Evolutionary conservation across 2,113 vertebrate species (phyloP), one percentile per base, ranked within the genome.

Genomic region (Indicator maculatus): DNA sequence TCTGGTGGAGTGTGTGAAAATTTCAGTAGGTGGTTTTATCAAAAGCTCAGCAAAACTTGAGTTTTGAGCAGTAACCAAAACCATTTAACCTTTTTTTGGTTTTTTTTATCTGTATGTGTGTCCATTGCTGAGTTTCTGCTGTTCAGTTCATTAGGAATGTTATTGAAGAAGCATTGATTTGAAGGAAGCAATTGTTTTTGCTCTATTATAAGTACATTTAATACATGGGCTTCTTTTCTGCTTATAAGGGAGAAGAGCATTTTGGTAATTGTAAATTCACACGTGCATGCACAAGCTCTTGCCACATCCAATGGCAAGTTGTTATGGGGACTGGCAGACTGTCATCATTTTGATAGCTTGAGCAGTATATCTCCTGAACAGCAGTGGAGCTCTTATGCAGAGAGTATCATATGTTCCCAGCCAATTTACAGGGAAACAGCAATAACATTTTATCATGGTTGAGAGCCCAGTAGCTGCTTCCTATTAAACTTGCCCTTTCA

Each of bases 391-490:
- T 98, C 98, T 98, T 98, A 99, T 99, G 98, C 98, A 98, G 98
- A 98, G 97, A 98, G 97, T 97, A 98, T 98, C 97, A 96, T 98
- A 98, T 98, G 97, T 98, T 98, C 98, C 96, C 97, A 98, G 98
- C 98, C 98, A 99, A 99, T 99, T 99, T 99, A 99, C 98, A 99
- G 98, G 98, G 98, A 98, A 98, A 98, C 97, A 97, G 98, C 98
- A 98, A 98, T 98, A 98, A 98, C 98, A 98, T 99, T 99, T 98
- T 99, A 98, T 99, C 98, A 99, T 98, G 97, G 98, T 98, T 98
- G 98, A 99, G 98, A 98, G 98, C 98, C 98, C 98, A 98, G 98
- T 98, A 98, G 98, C 98, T 98, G 98, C 98, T 98, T 98, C 98
- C 98, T 98, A 98, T 99, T 99, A 98, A 98, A 98, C 98, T 98